A percentile compares a stretch with the other conserved stretches of the same genome.
Evolutionary conservation across 2,797 vertebrate genomes (phyloP).

Genomic region (Vipera latastei): DNA sequence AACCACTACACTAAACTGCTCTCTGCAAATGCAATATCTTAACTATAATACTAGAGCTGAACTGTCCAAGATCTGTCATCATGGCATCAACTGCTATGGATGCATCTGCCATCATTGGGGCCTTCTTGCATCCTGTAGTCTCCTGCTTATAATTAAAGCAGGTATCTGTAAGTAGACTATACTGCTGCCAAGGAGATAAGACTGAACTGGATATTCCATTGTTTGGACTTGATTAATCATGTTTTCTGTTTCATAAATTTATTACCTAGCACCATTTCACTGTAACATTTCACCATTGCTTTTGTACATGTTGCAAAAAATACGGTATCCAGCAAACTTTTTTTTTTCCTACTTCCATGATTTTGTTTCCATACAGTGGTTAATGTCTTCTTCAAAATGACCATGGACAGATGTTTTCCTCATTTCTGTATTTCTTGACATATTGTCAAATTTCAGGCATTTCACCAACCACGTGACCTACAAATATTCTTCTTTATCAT

Average conservation of each 20-base stretch:
- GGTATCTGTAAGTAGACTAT: not conserved
- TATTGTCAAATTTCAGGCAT: conserved; percentile 33
- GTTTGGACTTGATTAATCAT: not conserved
- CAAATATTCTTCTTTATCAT: conserved; percentile 44
- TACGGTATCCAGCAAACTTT: not conserved
- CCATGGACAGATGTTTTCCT: not conserved
- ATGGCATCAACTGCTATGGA: not conserved
- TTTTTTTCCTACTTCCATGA: not conserved
- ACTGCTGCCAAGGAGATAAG: not conserved
- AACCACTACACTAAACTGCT: not conserved
- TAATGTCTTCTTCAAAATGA: conserved; percentile 18
- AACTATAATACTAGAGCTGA: not conserved
- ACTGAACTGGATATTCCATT: not conserved
- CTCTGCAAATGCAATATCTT: not conserved
- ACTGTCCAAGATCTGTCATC: not conserved
- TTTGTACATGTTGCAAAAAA: not conserved
- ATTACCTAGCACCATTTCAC: not conserved
- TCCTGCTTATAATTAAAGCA: not conserved
- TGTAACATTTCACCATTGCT: not conserved
- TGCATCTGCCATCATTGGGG: not conserved
- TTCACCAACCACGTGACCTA: not conserved
- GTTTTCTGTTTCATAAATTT: not conserved
- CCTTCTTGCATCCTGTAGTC: not conserved
- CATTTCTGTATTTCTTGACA: not conserved
- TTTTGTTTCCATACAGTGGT: not conserved